Conservation (phyloP, 1,140 invertebrate genomes). For the Nilaparvata lugens region DNA sequence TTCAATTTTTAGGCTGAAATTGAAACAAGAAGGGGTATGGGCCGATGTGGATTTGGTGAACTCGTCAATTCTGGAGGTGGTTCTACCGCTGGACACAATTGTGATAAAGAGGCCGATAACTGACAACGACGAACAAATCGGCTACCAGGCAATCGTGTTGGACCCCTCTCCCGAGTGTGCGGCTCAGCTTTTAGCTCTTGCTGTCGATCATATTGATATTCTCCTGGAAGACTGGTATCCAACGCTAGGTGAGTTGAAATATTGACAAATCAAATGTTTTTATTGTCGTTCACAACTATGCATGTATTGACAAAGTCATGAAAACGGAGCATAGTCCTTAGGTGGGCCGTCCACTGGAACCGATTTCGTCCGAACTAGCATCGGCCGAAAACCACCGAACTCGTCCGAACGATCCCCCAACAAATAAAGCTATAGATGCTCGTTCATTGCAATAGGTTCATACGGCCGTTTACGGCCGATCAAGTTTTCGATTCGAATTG, state of each 20-base stretch:
- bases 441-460: no score
- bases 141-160: conserved; percentile 57
- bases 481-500: no score
- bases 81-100: conserved; percentile 68
- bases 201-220: conserved; percentile 95
- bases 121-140: conserved; percentile 42
- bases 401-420: no score
- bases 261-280: no score
- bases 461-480: no score
- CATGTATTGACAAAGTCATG: no score
- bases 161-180: conserved; percentile 67
- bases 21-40: conserved; percentile 76
- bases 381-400: no score
- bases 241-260: conserved; percentile 47
- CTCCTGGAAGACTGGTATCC: conserved; percentile 98
- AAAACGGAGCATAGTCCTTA: no score
- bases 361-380: no score
- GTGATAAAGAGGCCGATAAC: conserved; percentile 54
- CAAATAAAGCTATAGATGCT: no score
- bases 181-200: conserved; percentile 76
- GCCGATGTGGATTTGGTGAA: conserved; percentile 70
- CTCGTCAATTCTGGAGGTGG: conserved; percentile 80
- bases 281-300: no score
- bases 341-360: no score
- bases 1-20: conserved; percentile 60